Evolutionary conservation across 2,888 invertebrate species (phyloP).

Genomic region (Drosophila macrothrix): DNA sequence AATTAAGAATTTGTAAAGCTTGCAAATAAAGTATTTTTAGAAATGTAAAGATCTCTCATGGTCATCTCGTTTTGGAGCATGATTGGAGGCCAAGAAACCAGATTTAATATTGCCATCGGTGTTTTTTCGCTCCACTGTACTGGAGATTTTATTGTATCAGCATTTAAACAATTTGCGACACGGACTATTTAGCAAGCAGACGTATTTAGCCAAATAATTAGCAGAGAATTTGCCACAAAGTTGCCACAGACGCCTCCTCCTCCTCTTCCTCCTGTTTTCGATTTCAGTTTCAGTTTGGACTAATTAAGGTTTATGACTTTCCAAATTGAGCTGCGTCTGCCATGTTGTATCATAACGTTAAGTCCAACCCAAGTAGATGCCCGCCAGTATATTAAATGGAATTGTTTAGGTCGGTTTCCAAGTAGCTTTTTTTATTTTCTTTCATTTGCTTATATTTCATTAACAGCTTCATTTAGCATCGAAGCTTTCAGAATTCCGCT

Average conservation of each 20-base stretch:
- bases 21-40: constrained; percentile 17
- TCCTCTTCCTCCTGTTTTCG: constrained; percentile 2
- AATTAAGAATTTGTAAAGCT: constrained; percentile 22
- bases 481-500: constrained; percentile 8
- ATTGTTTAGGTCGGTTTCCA: constrained; percentile 13
- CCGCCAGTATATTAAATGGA: constrained; percentile 22
- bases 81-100: constrained; percentile 42
- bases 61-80: constrained; percentile 28
- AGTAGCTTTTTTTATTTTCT: not conserved
- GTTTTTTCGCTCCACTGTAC: not conserved
- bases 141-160: constrained; percentile 28
- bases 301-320: constrained; percentile 52
- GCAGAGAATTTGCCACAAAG: constrained; percentile 30
- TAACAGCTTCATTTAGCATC: constrained; percentile 38
- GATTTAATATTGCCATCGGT: constrained; percentile 29
- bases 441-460: constrained; percentile 15
- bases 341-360: constrained; percentile 55
- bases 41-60: constrained; percentile 27
- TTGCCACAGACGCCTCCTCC: not conserved
- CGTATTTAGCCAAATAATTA: constrained; percentile 59
- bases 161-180: constrained; percentile 15
- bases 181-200: constrained; percentile 26
- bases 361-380: constrained; percentile 15
- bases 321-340: constrained; percentile 46
- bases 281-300: constrained; percentile 42